Percentiles rank a stretch among this genome's conserved stretches.
These are phyloP conservation scores for Drosophila obscura DNA, from an alignment of 1,140 invertebrate species.

Conservation along the genomic window DNA sequence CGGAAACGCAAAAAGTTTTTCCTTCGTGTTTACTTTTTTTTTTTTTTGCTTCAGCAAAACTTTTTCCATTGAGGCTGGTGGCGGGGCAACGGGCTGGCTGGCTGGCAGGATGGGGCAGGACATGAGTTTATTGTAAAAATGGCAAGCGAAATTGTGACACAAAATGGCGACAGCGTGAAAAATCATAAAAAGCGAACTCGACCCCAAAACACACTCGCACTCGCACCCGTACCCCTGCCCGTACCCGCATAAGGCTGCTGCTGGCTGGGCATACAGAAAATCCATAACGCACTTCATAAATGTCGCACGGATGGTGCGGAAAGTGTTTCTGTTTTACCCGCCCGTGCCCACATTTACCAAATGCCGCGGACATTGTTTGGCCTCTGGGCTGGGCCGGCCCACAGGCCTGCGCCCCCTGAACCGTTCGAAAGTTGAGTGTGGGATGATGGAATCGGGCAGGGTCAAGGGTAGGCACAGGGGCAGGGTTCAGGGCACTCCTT, in stretches of 20 bases:
- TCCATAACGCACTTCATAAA: constrained; percentile 76
- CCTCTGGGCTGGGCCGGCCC: constrained; percentile 20
- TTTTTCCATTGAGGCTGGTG: constrained; percentile 39
- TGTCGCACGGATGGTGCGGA: constrained; percentile 44
- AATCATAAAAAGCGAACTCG: constrained; percentile 61
- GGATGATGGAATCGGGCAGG: not conserved
- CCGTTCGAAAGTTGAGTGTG: constrained; percentile 18
- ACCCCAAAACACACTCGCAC: constrained; percentile 22
- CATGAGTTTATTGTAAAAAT: constrained; percentile 65
- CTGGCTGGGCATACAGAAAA: constrained; percentile 43
- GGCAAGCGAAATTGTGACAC: constrained; percentile 73
- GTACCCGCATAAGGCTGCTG: constrained; percentile 8
- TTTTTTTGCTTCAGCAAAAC: constrained; percentile 49
- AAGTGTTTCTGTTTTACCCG: constrained; percentile 25
- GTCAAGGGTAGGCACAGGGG: constrained; percentile 1
- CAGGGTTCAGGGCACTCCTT: constrained; percentile 10
- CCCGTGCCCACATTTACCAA: constrained; percentile 33
- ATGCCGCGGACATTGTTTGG: constrained; percentile 40
- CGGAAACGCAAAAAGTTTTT: constrained; percentile 76
- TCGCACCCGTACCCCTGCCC: not conserved
- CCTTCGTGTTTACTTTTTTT: constrained; percentile 31
- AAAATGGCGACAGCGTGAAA: constrained; percentile 63
- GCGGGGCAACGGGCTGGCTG: not conserved
- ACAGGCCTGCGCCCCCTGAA: not conserved
- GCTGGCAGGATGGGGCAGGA: not conserved